Base-by-base conservation (phyloP, 2,797 vertebrate species). In the Galagoides demidoff region DNA sequence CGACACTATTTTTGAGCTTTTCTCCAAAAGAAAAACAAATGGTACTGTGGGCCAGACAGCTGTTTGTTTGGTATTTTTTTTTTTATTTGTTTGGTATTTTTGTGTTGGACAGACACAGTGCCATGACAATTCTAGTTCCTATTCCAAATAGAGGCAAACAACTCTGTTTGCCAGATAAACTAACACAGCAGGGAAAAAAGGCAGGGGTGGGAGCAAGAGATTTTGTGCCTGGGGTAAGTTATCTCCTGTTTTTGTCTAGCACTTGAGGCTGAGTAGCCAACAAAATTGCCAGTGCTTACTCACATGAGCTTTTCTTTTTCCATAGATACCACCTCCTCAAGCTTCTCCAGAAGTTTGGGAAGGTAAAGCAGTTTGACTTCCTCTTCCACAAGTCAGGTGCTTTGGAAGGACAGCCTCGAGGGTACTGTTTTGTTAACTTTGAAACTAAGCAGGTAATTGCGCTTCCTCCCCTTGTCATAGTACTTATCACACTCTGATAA, bases 351-450 rank as follows among this genome's bases (percentile, higher is more conserved):
- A 99, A 99, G 98, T 99, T 99, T 98, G 99, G 99, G 96, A 99
- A 99, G 74, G 99, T 99, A 55, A 99, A 99, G 98, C 99, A 99
- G 92, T 99, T 99, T 97, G 99, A 99, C 98, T 99, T 99, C 97
- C 99, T 99, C 88, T 99, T 99, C 97, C 99, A 99, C 96, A 99
- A 99, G 97, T 99, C 99, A 0, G 99, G 99, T 37, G 99, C 99
- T 95, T 97, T 99, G 98, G 99, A 99, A 97, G 99, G 99, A n/a
- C 99, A 99, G 95, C 99, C 99, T 0, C 98, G 99, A 78, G 99
- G 99, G 66, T 99, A 99, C 99, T 99, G 99, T 97, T 99, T 99
- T 39, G 99, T 99, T 96, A 99, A 99, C 98, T 99, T 99, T 97
- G 99, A 99, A 98, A 99, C 99, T 96, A 99, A 99, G 98, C 99